A percentile compares a stretch with the other conserved stretches of the same genome.
Conservation (phyloP, 2,888 invertebrate genomes). For the Syritta pipiens region DNA sequence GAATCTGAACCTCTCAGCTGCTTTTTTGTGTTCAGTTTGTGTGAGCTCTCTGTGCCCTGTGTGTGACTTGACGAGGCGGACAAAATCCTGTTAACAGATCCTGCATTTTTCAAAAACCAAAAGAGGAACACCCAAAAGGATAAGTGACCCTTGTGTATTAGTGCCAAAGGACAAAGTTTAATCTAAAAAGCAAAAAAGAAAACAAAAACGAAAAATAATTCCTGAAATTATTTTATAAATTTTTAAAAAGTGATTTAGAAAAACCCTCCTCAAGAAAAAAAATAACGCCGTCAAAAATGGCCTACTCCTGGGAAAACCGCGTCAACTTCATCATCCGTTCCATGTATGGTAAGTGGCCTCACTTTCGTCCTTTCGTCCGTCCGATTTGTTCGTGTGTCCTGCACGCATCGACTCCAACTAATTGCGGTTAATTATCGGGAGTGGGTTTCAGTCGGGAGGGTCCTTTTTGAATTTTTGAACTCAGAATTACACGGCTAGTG, state of each 20-base stretch:
- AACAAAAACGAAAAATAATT: conserved; percentile 28
- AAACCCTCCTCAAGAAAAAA: conserved; percentile 54
- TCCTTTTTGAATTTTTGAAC: neutral
- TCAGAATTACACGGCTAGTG: too few relatives aligned
- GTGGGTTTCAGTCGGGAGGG: neutral
- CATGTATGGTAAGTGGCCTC: conserved; percentile 85
- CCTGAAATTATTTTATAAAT: conserved; percentile 12
- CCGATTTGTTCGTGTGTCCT: neutral
- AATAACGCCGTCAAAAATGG: conserved; percentile 80
- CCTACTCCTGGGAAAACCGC: conserved; percentile 91
- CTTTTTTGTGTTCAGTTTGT: too few relatives aligned
- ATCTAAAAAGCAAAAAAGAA: neutral
- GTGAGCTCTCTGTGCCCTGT: too few relatives aligned
- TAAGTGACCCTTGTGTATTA: conserved; percentile 34
- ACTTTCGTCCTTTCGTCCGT: neutral
- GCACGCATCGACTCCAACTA: neutral
- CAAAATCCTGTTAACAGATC: neutral
- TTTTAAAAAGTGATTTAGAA: conserved; percentile 28
- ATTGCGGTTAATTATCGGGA: neutral
- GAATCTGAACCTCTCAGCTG: too few relatives aligned
- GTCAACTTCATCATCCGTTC: conserved; percentile 90
- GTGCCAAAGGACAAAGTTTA: conserved; percentile 40
- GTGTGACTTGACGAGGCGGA: neutral
- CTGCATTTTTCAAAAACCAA: conserved; percentile 22
- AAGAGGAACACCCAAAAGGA: neutral